Percentiles rank a stretch among this genome's conserved stretches.
Evolutionary conservation across 2,797 vertebrate genomes (phyloP).

Genomic region (Phoeniculus purpureus): DNA sequence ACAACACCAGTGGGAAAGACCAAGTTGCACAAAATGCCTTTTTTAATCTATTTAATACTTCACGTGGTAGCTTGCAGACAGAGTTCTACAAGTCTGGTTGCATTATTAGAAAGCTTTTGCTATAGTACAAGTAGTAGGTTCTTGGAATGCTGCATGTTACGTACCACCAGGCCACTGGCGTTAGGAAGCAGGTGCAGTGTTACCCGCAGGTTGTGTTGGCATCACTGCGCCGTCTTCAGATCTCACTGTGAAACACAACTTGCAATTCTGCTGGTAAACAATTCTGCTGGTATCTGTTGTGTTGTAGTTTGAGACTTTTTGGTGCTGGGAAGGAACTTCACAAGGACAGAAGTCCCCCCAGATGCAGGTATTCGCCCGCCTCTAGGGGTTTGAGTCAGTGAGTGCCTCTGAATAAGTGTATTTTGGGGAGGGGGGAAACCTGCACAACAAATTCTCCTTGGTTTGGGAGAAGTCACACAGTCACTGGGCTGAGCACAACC

Average conservation of each 20-base stretch:
- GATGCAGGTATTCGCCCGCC: no score
- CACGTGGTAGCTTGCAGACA: not conserved
- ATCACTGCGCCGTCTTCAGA: fast-evolving
- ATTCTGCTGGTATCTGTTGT: not conserved
- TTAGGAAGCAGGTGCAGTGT: not conserved
- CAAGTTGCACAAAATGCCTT: fast-evolving
- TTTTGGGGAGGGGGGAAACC: no score
- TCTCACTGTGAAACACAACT: not conserved
- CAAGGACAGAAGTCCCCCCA: no score
- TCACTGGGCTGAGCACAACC: no score
- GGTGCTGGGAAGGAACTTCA: no score
- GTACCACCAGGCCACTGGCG: fast-evolving
- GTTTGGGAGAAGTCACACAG: no score
- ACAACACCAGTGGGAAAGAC: fast-evolving
- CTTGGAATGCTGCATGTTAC: not conserved
- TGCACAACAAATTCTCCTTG: no score
- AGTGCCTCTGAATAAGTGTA: no score
- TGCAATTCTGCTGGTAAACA: not conserved
- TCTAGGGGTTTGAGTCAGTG: no score
- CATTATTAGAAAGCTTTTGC: not conserved
- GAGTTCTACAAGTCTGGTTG: not conserved
- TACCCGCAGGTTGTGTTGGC: not conserved
- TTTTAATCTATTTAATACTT: not conserved
- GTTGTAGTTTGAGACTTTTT: no score
- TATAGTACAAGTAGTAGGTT: not conserved